phyloP scores from a whole-genome alignment of 1,140 invertebrate species.

The Muscidifurax raptorellus region DNA sequence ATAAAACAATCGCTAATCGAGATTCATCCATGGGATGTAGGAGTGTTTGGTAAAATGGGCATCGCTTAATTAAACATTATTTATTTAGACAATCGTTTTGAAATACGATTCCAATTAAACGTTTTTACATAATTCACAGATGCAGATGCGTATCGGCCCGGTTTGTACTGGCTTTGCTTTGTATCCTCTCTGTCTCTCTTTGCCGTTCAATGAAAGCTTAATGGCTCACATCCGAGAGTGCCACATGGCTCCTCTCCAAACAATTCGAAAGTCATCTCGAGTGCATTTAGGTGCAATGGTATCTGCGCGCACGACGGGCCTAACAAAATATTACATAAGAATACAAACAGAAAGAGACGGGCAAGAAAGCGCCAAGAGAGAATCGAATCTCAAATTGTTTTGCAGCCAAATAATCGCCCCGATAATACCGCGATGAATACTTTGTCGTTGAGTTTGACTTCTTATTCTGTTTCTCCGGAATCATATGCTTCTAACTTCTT shows the following conservation, averaged over 20 bases:
- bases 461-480: too few relatives aligned
- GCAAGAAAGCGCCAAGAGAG: background rate
- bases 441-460: too few relatives aligned
- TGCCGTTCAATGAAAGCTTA: constrained; percentile 39
- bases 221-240: constrained; percentile 37
- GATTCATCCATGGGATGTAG: too few relatives aligned
- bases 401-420: background rate
- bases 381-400: background rate
- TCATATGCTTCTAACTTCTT: too few relatives aligned
- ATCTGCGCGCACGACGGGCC: background rate
- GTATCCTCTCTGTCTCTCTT: background rate
- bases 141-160: background rate
- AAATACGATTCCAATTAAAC: constrained; percentile 18
- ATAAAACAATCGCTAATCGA: too few relatives aligned
- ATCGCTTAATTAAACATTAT: background rate
- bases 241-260: constrained; percentile 40
- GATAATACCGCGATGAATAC: too few relatives aligned
- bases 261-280: constrained; percentile 31
- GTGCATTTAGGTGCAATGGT: constrained; percentile 41
- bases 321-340: constrained; percentile 36
- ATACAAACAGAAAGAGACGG: constrained; percentile 14
- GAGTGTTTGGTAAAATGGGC: background rate
- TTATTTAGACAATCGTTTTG: constrained; percentile 16
- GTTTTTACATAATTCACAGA: constrained; percentile 34
- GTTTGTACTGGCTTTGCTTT: background rate